Evolutionary conservation across 2,113 vertebrate genomes (phyloP), one percentile per base, ranked within the genome.

Genomic region (Cheilinus undulatus): DNA sequence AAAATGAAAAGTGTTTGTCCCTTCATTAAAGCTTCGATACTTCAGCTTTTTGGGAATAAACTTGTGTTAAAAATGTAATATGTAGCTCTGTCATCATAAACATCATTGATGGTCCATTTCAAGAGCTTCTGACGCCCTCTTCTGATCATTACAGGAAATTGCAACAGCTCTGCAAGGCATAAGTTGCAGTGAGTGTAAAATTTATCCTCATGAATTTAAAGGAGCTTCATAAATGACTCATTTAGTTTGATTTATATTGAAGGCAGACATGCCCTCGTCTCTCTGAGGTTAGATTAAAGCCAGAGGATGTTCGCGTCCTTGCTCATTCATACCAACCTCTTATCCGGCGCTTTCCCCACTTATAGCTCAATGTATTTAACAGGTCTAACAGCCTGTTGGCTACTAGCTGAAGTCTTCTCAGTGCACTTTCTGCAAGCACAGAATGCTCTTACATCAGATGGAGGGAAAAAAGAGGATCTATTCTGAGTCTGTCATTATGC

Each of bases 81-180:
- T 30, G 54, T 22, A 61, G 17, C 17, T 12, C 9, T 28, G 10
- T 52, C 49, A 7, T 40, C 4, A 19, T 5, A 15, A 15, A 42
- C 40, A 17, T 19, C 40, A 15, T 13, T 32, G 6, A 32, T 5
- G 4, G 3, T 40, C 4, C 14, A 57, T 46, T 62, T 2, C 1
- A 9, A 42, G 58, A 40, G 38, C 76, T 40, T 69, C 24, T 63
- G 67, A 65, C 60, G 71, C 86, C 86, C 80, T 84, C 89, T 86
- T 40, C 73, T 82, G 91, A 30, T 58, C 59, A 23, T 19, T 3
- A 11, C 15, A 1, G 8, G 40, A 19, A 46, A 85, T 45, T 60
- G 63, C 71, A 78, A 6, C n/a, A 12, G 9, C 34, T 27, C 7
- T 14, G 4, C 7, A 17, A 30, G 7, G 17, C 7, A 5, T 12